Conservation (phyloP, 2,888 invertebrate species). For the Lottia gigantea region DNA sequence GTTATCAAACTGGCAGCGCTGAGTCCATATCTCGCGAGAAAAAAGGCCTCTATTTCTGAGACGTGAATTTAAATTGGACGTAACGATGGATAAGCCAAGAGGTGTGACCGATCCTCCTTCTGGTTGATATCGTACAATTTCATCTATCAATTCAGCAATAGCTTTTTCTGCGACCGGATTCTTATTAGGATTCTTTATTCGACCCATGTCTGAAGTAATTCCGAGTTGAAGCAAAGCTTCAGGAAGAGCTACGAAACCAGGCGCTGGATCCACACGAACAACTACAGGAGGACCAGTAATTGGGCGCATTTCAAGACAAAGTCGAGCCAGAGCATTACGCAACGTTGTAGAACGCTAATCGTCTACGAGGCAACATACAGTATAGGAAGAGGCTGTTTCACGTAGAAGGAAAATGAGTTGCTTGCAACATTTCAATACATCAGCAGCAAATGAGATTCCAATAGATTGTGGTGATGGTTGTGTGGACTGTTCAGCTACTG, state of each 20-base stretch:
- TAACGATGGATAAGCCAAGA: constrained; percentile 10
- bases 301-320: too few species aligned
- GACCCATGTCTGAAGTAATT: constrained; percentile 33
- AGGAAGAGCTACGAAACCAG: constrained; percentile 19
- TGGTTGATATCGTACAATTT: constrained; percentile 38
- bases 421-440: constrained; percentile 31
- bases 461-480: not conserved
- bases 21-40: not conserved
- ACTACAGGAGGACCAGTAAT: too few species aligned
- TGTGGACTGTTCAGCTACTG: not conserved
- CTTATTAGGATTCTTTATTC: constrained; percentile 37
- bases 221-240: constrained; percentile 21
- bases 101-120: too few species aligned
- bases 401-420: constrained; percentile 32
- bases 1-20: too few species aligned
- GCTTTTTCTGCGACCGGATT: constrained; percentile 47
- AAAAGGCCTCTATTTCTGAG: not conserved
- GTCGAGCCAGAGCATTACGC: too few species aligned
- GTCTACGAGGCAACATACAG: constrained; percentile 23
- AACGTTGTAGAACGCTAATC: constrained; percentile 28
- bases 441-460: constrained; percentile 26
- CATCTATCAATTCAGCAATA: constrained; percentile 40
- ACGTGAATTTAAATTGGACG: not conserved
- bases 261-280: constrained; percentile 39
- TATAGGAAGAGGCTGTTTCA: constrained; percentile 35